Conservation (phyloP, 2,797 vertebrate genomes). For the Aldrovandia affinis region DNA sequence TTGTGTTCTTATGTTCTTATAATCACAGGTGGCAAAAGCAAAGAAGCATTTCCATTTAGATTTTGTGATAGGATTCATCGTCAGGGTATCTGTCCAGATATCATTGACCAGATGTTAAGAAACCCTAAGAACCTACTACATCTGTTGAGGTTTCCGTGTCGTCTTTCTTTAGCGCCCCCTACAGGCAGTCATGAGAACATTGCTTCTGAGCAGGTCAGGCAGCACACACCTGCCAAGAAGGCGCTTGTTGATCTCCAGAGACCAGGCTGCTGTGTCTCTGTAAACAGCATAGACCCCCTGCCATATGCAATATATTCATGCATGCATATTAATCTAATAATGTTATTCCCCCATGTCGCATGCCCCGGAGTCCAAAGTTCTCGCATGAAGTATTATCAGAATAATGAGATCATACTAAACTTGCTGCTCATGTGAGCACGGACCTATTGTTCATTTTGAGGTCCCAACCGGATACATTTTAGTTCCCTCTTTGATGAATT, state of each 20-base stretch:
- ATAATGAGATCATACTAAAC: background rate
- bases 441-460: background rate
- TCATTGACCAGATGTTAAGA: no score
- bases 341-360: background rate
- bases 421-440: background rate
- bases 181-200: background rate
- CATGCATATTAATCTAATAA: background rate
- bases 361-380: background rate
- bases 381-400: background rate
- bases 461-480: background rate
- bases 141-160: background rate
- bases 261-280: background rate
- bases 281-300: background rate
- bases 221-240: background rate
- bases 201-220: background rate
- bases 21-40: no score
- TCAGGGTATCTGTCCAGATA: no score
- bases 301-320: background rate
- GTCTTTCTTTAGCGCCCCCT: background rate
- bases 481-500: slow-evolving; percentile 9
- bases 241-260: background rate
- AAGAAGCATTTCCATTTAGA: no score
- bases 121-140: no score
- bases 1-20: no score
- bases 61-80: no score